Base-by-base conservation (phyloP, 1,140 invertebrate genomes). In the Lasaia peninsularis region DNA sequence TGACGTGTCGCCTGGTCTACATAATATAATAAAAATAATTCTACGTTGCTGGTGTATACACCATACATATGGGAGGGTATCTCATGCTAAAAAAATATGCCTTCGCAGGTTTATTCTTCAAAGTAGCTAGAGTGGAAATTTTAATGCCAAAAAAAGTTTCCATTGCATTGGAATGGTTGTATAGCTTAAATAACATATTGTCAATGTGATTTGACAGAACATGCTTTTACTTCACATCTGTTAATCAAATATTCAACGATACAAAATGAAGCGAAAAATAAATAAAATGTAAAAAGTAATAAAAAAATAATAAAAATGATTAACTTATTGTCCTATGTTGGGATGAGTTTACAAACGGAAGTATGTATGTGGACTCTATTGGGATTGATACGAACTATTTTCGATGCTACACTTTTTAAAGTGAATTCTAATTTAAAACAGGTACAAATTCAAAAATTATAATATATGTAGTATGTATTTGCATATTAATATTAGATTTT, bases 391-490 rank as follows among this genome's bases (percentile, higher is more conserved):
- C 62, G 82, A 20, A 86, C 78, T 1, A 84, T 86, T 37, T 87
- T 88, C 54, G 86, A 88, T 56, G 86, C 81, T 2, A 86, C 83
- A 11, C 73, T 86, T 14, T 88, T 88, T 63, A 85, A 86, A 84
- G 80, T 88, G 21, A 87, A 88, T 56, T 71, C 82, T 53, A 87
- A 88, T 71, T 65, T 88, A 52, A 87, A 87, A 76, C 79, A 86
- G 80, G 86, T 85, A 28, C 28, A n/a, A 48, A 20, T 48, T 11
- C 50, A 32, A 12, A 48, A 44, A 31, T 18, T 24, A 21, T 16
- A 20, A n/a, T 49, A 32, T 14, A 58, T 12, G 6, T 18, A 33
- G 11, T 33, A 2, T 35, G 12, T 14, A n/a, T 35, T 35, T 12
- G 34, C 12, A 35, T 35, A 5, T 12, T 37, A 6, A 8, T 6